Conservation (phyloP, 2,888 invertebrate species). For the Epistrophe grossulariae region DNA sequence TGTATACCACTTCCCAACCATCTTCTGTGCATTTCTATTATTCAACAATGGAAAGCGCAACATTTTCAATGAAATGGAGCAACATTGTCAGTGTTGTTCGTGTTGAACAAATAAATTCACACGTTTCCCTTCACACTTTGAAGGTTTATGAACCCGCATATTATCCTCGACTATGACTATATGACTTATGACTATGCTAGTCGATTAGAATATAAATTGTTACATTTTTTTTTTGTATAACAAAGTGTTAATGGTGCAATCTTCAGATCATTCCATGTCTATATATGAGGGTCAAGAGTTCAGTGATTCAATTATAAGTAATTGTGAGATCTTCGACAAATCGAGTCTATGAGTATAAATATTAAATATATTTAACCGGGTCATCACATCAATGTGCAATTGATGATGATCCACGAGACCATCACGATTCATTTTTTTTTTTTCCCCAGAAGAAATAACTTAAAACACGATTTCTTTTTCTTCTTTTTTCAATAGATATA, state of each 20-base stretch:
- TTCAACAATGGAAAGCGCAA: slow-evolving; percentile 45
- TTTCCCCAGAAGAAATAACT: slow-evolving; percentile 50
- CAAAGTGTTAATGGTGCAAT: slow-evolving; percentile 15
- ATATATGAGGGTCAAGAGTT: slow-evolving; percentile 68
- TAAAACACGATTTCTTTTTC: slow-evolving; percentile 22
- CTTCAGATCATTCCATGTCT: slow-evolving; percentile 27
- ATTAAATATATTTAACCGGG: slow-evolving; percentile 44
- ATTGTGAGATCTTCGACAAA: slow-evolving; percentile 61
- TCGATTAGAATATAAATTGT: slow-evolving; percentile 32
- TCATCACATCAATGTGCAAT: slow-evolving; percentile 61
- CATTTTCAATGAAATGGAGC: not conserved
- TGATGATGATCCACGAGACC: slow-evolving; percentile 38
- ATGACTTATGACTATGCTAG: slow-evolving; percentile 11
- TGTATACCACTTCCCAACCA: not conserved
- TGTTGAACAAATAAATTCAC: slow-evolving; percentile 60
- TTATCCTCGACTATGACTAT: slow-evolving; percentile 39
- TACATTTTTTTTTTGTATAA: slow-evolving; percentile 2
- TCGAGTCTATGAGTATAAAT: not conserved
- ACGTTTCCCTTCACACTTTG: slow-evolving; percentile 59
- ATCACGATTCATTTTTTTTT: not conserved
- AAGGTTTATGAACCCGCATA: slow-evolving; percentile 68
- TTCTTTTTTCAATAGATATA: not conserved
- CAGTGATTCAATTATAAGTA: slow-evolving; percentile 70
- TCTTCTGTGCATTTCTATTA: slow-evolving; percentile 7
- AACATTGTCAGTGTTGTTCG: not conserved